Percentiles rank a stretch among this genome's conserved stretches.
Conservation (phyloP, 1,140 invertebrate genomes). For the Papilio polytes region DNA sequence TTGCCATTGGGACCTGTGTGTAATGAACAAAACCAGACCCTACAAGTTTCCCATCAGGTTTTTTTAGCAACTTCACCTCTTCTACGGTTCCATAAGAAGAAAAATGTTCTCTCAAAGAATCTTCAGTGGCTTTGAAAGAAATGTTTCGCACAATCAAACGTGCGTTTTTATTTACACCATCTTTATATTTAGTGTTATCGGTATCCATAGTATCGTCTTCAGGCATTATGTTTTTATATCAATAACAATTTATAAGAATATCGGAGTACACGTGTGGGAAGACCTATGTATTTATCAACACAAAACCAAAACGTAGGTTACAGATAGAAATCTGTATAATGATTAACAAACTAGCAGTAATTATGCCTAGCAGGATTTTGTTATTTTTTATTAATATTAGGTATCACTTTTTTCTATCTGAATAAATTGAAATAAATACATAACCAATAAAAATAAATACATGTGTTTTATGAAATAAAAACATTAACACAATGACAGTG, state of each 20-base stretch:
- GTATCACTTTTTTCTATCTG: background rate
- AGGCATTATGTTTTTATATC: constrained; percentile 47
- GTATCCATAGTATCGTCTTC: constrained; percentile 45
- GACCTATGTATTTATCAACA: background rate
- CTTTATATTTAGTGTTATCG: constrained; percentile 55
- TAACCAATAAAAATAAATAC: background rate
- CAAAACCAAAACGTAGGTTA: background rate
- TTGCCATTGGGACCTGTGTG: constrained; percentile 85
- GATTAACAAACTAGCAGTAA: background rate
- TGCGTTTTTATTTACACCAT: constrained; percentile 59
- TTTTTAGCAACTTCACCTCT: constrained; percentile 87
- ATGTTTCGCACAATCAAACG: constrained; percentile 75
- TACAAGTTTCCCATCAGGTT: constrained; percentile 86
- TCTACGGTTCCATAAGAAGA: constrained; percentile 86
- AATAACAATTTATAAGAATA: constrained; percentile 22
- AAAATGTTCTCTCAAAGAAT: constrained; percentile 85
- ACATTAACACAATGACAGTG: background rate
- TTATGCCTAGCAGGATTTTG: background rate
- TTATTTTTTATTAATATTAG: too few species aligned
- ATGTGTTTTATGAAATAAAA: too few species aligned
- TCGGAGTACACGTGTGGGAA: constrained; percentile 43
- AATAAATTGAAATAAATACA: background rate
- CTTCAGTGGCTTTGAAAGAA: constrained; percentile 85
- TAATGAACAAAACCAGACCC: constrained; percentile 90
- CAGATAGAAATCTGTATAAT: too few species aligned